Conservation (phyloP, 2,797 vertebrate species). For the Avahi laniger region DNA sequence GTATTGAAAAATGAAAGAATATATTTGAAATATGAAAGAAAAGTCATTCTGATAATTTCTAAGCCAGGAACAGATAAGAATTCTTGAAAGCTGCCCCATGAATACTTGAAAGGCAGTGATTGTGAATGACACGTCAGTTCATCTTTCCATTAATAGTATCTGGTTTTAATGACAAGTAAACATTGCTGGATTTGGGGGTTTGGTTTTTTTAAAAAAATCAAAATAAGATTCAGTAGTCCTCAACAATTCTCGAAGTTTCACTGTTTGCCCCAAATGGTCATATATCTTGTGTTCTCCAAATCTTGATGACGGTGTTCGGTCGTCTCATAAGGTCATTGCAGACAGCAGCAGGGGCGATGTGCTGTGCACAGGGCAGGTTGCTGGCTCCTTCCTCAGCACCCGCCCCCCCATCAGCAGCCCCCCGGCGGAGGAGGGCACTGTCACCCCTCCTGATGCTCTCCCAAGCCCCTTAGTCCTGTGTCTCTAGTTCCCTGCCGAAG, state of each 20-base stretch:
- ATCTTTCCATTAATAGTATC: not conserved
- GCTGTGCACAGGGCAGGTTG: not conserved
- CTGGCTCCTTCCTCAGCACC: not conserved
- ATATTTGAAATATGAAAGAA: not conserved
- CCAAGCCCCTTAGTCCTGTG: not conserved
- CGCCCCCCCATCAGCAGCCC: not conserved
- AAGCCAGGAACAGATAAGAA: not conserved
- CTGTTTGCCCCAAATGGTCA: not conserved
- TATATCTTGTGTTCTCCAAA: not conserved
- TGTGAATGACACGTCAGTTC: not conserved
- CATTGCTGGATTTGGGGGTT: not conserved
- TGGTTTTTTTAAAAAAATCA: not conserved
- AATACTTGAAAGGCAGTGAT: not conserved
- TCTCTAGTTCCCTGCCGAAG: not conserved
- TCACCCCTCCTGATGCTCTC: not conserved
- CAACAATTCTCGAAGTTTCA: not conserved
- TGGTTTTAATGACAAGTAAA: not conserved
- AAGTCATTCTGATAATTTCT: not conserved
- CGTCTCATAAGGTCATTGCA: not conserved
- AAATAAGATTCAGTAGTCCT: not conserved
- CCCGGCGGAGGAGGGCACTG: accelerated
- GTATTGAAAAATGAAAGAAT: not conserved
- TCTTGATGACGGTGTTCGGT: not conserved
- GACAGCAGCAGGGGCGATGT: not conserved
- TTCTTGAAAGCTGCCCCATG: not conserved